Conservation (phyloP, 2,888 invertebrate genomes). For the Xanthia togata region DNA sequence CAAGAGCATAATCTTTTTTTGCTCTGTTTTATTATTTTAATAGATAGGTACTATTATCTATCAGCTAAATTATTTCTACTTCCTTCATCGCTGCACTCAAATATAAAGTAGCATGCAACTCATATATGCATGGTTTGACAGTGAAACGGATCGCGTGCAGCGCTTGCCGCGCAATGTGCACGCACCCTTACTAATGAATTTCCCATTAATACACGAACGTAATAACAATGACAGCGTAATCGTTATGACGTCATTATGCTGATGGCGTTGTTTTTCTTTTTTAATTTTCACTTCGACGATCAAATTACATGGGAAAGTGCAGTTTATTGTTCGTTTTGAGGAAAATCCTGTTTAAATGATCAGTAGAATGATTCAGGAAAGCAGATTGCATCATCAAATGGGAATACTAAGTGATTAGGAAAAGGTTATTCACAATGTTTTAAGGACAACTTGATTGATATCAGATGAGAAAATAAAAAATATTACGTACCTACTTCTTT, state of each 20-base stretch:
- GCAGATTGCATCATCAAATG: neutral
- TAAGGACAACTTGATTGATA: slow-evolving; percentile 16
- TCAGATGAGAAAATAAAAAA: neutral
- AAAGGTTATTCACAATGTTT: slow-evolving; percentile 4
- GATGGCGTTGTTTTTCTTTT: slow-evolving; percentile 14
- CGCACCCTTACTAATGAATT: slow-evolving; percentile 38
- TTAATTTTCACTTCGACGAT: slow-evolving; percentile 19
- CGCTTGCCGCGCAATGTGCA: slow-evolving; percentile 12
- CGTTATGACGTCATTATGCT: slow-evolving; percentile 29
- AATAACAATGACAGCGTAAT: slow-evolving; percentile 30
- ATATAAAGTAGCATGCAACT: slow-evolving; percentile 26
- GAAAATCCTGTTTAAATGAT: slow-evolving; percentile 48
- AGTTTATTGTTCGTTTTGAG: slow-evolving; percentile 46
- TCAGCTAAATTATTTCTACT: no score
- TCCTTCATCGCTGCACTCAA: neutral
- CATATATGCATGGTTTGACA: slow-evolving; percentile 13
- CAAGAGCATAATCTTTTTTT: no score
- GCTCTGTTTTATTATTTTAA: neutral
- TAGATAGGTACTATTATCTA: neutral
- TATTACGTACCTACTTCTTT: no score
- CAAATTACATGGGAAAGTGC: slow-evolving; percentile 36
- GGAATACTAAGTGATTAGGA: slow-evolving; percentile 4
- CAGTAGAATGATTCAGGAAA: neutral
- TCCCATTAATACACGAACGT: slow-evolving; percentile 45
- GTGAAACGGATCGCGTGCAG: slow-evolving; percentile 20